Conservation (phyloP, 2,113 vertebrate genomes). For the Edolisoma coerulescens region DNA sequence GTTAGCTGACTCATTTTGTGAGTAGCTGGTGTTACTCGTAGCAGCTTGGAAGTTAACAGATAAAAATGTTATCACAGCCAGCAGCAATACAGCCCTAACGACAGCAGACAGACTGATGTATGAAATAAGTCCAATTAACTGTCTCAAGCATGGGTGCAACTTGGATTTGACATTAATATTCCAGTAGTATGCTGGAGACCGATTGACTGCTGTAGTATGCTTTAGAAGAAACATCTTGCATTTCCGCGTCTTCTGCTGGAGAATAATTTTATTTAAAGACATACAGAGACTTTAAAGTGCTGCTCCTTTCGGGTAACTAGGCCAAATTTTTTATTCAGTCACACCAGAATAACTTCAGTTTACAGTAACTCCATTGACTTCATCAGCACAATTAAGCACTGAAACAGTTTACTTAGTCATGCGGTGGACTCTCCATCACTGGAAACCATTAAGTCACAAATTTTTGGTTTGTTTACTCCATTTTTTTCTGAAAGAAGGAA, state of each 20-base stretch:
- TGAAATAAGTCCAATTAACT: conserved; percentile 22
- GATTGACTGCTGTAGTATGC: not conserved
- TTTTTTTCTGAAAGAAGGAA: not conserved
- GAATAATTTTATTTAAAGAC: conserved; percentile 24
- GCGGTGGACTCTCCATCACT: not conserved
- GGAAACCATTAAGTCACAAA: not conserved
- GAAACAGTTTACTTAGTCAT: not conserved
- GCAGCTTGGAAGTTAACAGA: conserved; percentile 58
- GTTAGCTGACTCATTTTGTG: conserved; percentile 69
- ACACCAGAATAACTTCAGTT: not conserved
- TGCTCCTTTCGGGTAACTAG: not conserved
- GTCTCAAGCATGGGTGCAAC: not conserved
- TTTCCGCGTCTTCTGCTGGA: not conserved
- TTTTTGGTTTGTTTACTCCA: not conserved
- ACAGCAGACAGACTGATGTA: not conserved
- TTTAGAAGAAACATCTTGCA: not conserved
- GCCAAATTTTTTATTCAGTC: conserved; percentile 13
- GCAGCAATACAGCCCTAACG: conserved; percentile 42
- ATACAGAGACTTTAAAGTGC: conserved; percentile 10
- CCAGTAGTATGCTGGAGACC: not conserved
- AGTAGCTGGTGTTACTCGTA: conserved; percentile 48
- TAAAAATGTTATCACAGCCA: conserved; percentile 64
- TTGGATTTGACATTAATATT: conserved; percentile 21
- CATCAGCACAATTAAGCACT: not conserved
- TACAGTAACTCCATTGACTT: conserved; percentile 4